Base-by-base conservation (phyloP, 2,888 invertebrate species). In the Eremobia ochroleuca region DNA sequence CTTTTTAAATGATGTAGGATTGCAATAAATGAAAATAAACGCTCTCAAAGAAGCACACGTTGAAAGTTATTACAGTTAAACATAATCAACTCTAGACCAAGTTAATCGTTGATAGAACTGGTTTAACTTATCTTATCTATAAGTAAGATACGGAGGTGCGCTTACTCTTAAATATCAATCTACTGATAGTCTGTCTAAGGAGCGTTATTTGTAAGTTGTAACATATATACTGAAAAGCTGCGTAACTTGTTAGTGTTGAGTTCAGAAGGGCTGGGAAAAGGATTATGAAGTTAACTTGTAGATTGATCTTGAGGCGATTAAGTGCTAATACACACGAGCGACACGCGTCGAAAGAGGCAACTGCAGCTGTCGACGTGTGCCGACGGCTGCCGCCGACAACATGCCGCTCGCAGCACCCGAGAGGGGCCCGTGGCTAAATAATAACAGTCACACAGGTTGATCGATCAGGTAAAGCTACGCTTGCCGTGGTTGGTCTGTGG, bases 151-250 rank as follows among this genome's bases (percentile, higher is more conserved):
- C 37, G 31, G 46, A 28, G 37, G n/a, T 82, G 31, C 73, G 75
- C 71, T 62, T 82, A 70, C 55, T 77, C 66, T 77, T 85, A 85
- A 75, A 77, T 85, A 85, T 75, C 75, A 81, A 74, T 77, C 74
- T 40, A 46, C 55, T 49, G 76, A 73, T 77, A 80, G 25, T 52
- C 1, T 28, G 0, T 34, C 34, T 43, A 61, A 65, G 11, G 18
- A 59, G 34, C 40, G 62, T 66, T 34, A 46, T 70, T 61, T 81
- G 40, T 82, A 34, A 61, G 5, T 59, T 59, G 67, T 83, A 40
- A 46, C 40, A 25, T 37, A 55, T 40, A 34, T 34, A 15, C 6
- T 67, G 79, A 58, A n/a, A 58, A 67, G 70, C 49, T 40, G 58
- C 15, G 6, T 4, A 71, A 79, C 80, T 5, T 9, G 80, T 84